phyloP scores from a whole-genome alignment of 1,140 invertebrate genomes.

The Whitmania pigra region DNA sequence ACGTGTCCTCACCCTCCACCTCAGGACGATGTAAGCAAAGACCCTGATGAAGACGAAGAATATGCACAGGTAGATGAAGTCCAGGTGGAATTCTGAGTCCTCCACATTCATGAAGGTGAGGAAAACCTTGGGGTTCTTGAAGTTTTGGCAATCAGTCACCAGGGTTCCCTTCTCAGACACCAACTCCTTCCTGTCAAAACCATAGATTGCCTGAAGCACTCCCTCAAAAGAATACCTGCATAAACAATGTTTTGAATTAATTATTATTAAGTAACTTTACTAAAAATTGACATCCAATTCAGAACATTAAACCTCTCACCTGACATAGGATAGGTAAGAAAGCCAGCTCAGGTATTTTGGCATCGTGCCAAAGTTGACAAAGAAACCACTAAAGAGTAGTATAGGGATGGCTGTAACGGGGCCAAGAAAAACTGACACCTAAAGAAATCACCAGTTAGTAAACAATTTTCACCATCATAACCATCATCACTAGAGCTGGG shows the following conservation, averaged over 20 bases:
- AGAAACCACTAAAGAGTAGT: slow-evolving; percentile 72
- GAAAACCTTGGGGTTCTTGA: slow-evolving; percentile 66
- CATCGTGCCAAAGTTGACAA: slow-evolving; percentile 84
- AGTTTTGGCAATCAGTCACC: slow-evolving; percentile 70
- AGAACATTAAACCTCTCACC: slow-evolving; percentile 34
- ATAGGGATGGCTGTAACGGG: slow-evolving; percentile 80
- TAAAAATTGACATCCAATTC: background rate
- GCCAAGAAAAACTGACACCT: slow-evolving; percentile 83
- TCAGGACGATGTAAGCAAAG: slow-evolving; percentile 70
- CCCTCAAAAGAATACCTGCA: slow-evolving; percentile 70
- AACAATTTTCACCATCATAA: background rate
- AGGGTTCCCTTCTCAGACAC: slow-evolving; percentile 32
- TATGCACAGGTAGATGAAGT: slow-evolving; percentile 62
- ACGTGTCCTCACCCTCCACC: slow-evolving; percentile 57
- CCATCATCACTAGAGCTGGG: too few species aligned
- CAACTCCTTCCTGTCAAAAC: slow-evolving; percentile 53
- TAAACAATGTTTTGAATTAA: background rate
- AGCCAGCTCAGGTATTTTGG: slow-evolving; percentile 75
- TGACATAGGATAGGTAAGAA: slow-evolving; percentile 74
- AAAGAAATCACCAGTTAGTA: slow-evolving; percentile 35
- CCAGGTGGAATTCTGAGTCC: slow-evolving; percentile 60
- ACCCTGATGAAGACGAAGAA: slow-evolving; percentile 70
- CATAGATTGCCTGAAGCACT: slow-evolving; percentile 74
- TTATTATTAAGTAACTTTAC: background rate
- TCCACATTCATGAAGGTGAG: slow-evolving; percentile 70